Conservation (phyloP, 1,140 invertebrate genomes). For the Polypedilum vanderplanki region DNA sequence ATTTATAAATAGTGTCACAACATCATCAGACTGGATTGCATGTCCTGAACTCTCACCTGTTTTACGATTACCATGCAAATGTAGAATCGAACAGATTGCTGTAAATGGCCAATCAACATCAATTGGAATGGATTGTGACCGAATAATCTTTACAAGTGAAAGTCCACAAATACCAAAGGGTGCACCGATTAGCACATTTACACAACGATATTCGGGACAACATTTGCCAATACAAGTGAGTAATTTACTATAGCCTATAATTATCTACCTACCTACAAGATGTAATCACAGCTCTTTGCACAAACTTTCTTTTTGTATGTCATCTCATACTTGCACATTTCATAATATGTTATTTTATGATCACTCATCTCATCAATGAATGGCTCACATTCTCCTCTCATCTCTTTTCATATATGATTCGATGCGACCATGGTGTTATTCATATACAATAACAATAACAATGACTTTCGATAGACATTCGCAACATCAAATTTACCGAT, state of each 20-base stretch:
- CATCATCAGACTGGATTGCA: slow-evolving; percentile 39
- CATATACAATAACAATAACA: neutral
- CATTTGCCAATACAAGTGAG: slow-evolving; percentile 63
- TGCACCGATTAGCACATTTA: slow-evolving; percentile 66
- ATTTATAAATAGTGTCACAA: too few relatives aligned
- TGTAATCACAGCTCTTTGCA: neutral
- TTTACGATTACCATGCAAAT: slow-evolving; percentile 42
- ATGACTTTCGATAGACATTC: slow-evolving; percentile 45
- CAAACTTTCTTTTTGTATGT: neutral
- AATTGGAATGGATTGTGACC: slow-evolving; percentile 66
- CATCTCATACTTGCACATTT: neutral
- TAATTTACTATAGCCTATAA: slow-evolving; percentile 22
- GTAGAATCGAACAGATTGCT: slow-evolving; percentile 43
- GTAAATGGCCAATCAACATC: slow-evolving; percentile 42
- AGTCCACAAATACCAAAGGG: slow-evolving; percentile 63
- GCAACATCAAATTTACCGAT: slow-evolving; percentile 57
- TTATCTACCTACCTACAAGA: neutral
- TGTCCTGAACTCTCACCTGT: slow-evolving; percentile 43
- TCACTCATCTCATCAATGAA: neutral
- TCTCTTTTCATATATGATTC: neutral
- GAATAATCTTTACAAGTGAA: slow-evolving; percentile 70
- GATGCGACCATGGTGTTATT: neutral
- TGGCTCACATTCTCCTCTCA: neutral
- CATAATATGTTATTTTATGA: neutral
- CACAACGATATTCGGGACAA: slow-evolving; percentile 67